These are phyloP conservation scores for Ridgeia piscesae DNA, from an alignment of 1,140 invertebrate genomes.

Conservation along the genomic window DNA sequence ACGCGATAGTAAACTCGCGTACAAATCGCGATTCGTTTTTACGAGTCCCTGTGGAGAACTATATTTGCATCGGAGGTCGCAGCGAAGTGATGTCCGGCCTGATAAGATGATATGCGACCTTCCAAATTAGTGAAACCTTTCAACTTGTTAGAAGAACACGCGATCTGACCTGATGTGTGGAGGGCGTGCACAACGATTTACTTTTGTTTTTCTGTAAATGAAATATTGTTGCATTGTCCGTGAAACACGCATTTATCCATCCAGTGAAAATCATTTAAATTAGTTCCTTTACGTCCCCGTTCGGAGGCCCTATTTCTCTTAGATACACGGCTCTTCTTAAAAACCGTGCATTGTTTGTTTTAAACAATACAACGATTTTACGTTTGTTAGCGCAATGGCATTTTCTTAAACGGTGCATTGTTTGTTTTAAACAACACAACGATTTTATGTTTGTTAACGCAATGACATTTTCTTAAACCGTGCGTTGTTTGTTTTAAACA, in stretches of 20 bases:
- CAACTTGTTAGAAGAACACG: not conserved
- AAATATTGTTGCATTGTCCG: not conserved
- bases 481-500: too few species aligned
- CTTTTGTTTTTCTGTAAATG: not conserved
- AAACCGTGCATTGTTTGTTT: too few species aligned
- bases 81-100: not conserved
- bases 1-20: not conserved
- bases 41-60: not conserved
- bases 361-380: too few species aligned
- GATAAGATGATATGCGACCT: not conserved
- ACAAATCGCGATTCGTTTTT: not conserved
- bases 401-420: too few species aligned
- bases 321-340: too few species aligned
- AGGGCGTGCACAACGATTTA: not conserved
- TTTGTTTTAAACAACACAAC: too few species aligned
- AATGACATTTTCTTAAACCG: too few species aligned
- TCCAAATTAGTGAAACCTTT: not conserved
- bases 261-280: too few species aligned
- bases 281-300: too few species aligned
- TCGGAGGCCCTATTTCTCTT: too few species aligned
- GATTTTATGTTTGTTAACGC: too few species aligned
- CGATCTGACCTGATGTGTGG: not conserved
- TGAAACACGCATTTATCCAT: not conserved
- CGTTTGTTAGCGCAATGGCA: too few species aligned
- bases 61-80: not conserved